phyloP scores from a whole-genome alignment of 2,888 invertebrate species.

The Epirrita christyi region DNA sequence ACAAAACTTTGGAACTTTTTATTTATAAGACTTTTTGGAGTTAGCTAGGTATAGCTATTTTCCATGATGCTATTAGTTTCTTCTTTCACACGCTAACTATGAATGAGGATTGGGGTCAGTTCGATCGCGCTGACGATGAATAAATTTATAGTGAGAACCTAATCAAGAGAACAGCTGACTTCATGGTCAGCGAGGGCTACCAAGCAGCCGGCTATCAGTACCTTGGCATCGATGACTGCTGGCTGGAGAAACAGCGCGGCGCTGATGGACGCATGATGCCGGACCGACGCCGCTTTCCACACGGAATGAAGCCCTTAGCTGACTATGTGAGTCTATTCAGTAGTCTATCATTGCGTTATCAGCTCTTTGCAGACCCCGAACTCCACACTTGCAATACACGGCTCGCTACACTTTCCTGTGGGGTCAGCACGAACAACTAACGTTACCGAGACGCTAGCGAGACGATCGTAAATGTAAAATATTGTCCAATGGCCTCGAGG shows the following conservation, averaged over 20 bases:
- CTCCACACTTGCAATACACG: too few species aligned
- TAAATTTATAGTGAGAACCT: constrained; percentile 87
- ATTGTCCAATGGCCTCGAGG: too few species aligned
- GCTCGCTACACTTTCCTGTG: too few species aligned
- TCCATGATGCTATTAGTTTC: too few species aligned
- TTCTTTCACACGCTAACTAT: neutral
- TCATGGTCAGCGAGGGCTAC: constrained; percentile 88
- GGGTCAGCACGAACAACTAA: too few species aligned
- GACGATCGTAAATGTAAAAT: too few species aligned
- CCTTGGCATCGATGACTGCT: constrained; percentile 91
- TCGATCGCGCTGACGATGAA: neutral
- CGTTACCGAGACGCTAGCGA: too few species aligned
- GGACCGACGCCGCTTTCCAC: constrained; percentile 88
- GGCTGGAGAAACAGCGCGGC: constrained; percentile 87
- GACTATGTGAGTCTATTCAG: constrained; percentile 86
- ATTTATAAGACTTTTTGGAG: too few species aligned
- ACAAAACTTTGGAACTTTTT: too few species aligned
- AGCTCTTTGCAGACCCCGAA: too few species aligned
- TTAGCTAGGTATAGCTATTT: too few species aligned
- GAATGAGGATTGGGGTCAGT: neutral
- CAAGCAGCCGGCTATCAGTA: constrained; percentile 89
- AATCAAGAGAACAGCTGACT: constrained; percentile 86
- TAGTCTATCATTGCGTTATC: too few species aligned
- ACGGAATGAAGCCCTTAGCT: constrained; percentile 88
- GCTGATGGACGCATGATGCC: constrained; percentile 85